Evolutionary conservation across 2,888 invertebrate species (phyloP).

Genomic region (Luperina testacea): DNA sequence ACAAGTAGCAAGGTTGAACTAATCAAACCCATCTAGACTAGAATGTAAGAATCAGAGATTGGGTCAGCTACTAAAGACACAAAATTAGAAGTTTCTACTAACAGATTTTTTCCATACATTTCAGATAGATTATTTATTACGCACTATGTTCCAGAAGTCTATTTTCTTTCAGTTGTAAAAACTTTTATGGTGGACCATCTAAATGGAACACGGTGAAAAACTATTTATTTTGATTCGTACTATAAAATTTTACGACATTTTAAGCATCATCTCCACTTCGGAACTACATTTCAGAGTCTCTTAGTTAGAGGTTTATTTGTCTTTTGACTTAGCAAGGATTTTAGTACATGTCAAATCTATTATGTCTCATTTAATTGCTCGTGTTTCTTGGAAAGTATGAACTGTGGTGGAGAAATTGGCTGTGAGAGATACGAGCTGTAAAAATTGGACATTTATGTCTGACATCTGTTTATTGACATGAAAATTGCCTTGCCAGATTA

Average conservation of each 20-base stretch:
- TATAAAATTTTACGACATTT: constrained; percentile 85
- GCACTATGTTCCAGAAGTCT: constrained; percentile 73
- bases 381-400: constrained; percentile 74
- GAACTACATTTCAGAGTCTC: constrained; percentile 65
- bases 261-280: constrained; percentile 84
- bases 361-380: constrained; percentile 63
- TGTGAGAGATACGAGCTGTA: constrained; percentile 66
- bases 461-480: constrained; percentile 66
- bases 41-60: constrained; percentile 61
- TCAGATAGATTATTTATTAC: constrained; percentile 60
- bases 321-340: constrained; percentile 61
- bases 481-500: constrained; percentile 56
- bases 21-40: constrained; percentile 55
- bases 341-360: constrained; percentile 70
- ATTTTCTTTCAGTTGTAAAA: constrained; percentile 83
- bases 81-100: constrained; percentile 7
- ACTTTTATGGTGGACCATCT: constrained; percentile 83
- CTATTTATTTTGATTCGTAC: constrained; percentile 87
- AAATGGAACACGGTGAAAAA: constrained; percentile 83
- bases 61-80: constrained; percentile 26
- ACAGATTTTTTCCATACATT: constrained; percentile 39
- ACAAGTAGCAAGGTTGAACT: constrained; percentile 64
- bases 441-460: constrained; percentile 79
- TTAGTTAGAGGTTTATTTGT: constrained; percentile 62
- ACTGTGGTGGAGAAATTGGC: constrained; percentile 79